Evolutionary conservation across 1,140 invertebrate genomes (phyloP), one percentile per base, ranked within the genome.

Genomic region (Antheraea mylitta): DNA sequence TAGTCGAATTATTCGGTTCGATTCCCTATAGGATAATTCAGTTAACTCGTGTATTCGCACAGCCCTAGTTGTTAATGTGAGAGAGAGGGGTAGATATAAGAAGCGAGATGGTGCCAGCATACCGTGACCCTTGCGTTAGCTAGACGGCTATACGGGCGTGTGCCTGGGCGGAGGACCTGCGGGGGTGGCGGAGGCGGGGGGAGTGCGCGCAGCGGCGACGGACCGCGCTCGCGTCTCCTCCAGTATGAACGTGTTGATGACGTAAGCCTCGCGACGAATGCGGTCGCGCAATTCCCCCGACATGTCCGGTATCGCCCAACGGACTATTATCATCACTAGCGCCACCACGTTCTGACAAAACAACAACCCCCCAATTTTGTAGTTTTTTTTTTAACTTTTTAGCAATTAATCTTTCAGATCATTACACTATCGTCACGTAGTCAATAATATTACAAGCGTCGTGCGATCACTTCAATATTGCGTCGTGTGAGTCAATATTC

Each of bases 191-290:
- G 67, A 7, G 58, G 63, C 63, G 58, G 22, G 65, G 45, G 18
- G 58, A 64, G 58, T 45, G 62, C 58, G 68, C 58, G n/a, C 37
- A 4, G 22, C 22, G 37, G 62, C 67, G n/a, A 8, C 58, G 48
- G 85, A 81, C 45, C 88, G 77, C 66, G 78, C 79, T 59, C 86
- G 83, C 60, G 87, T 89, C 84, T 87, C 87, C 68, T 92, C 95
- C 72, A 98, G 96, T 70, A 98, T 97, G 77, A 98, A 96, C 87
- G 97, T 97, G 92, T 97, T 98, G 67, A 97, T 98, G 69, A 98
- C 94, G 90, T 97, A 97, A 7, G 95, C 95, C 91, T 98, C 97
- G 72, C 97, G 94, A 36, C 97, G 93, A 79, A 98, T 98, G 86
- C 96, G 94, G 82, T 97, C 96, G 18, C 94, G 92, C 60, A 98